Evolutionary conservation across 2,888 invertebrate genomes (phyloP), one percentile per base, ranked within the genome.

Genomic region (Ecliptopera silaceata): DNA sequence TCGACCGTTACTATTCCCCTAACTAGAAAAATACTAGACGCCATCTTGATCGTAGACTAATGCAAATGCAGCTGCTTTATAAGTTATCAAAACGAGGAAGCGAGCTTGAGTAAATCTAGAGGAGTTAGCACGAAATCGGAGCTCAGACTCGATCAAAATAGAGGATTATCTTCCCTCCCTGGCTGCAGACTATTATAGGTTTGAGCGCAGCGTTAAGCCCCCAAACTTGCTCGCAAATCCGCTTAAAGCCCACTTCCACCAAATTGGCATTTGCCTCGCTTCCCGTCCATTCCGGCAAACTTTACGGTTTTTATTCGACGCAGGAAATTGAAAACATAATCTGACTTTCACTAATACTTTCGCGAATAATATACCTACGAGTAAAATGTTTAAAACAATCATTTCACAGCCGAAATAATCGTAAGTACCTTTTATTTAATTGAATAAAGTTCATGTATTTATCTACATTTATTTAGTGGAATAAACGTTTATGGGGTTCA

Each of bases 1-100:
- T 86, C 90, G 90, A 90, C 90, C 90, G 90, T 90, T 91, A 88
- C 88, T 80, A 76, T 80, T 88, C 87, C 89, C 89, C 88, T 86
- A 85, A 86, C 86, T 88, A 88, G 88, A 87, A 88, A 88, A 88
- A 87, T 88, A 86, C 84, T 86, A 86, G 86, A 84, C 86, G 86
- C 85, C 85, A 86, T 86, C 79, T 86, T 87, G 83, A 74, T 75
- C 68, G 47, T 31, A 48, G 48, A 48, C 74, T 73, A 79, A 82
- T 79, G 67, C 69, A 65, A 74, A 71, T 79, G 75, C 80, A 76
- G 76, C 73, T 70, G 68, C 71, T 73, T 34, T 80, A 71, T 34
- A 44, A 56, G 60, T 56, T 74, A 81, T 81, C 79, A 74, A 68
- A 75, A 84, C 75, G 71, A 82, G 83, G 85, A 87, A 87, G 80